phyloP scores from a whole-genome alignment of 1,140 invertebrate genomes.

The Scaptomyza hsui region DNA sequence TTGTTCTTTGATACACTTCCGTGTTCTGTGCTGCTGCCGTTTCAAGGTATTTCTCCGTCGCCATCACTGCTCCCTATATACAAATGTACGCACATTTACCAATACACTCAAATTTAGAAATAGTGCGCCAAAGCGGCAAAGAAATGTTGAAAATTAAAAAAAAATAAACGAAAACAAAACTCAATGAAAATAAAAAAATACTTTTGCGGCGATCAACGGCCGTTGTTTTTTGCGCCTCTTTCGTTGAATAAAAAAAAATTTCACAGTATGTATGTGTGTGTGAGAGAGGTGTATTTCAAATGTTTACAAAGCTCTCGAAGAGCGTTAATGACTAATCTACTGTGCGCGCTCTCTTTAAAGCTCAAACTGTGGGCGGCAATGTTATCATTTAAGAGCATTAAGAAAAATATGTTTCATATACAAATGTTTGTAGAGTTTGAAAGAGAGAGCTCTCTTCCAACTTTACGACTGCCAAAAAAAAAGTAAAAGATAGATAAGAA shows the following conservation, averaged over 20 bases:
- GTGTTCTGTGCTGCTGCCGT: slow-evolving; percentile 37
- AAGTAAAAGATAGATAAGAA: neutral
- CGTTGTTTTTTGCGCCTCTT: slow-evolving; percentile 46
- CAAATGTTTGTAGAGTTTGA: neutral
- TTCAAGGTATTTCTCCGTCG: slow-evolving; percentile 50
- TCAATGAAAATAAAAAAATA: slow-evolving; percentile 37
- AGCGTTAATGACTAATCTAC: neutral
- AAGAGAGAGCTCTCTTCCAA: neutral
- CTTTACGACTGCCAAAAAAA: neutral
- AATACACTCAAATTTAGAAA: slow-evolving; percentile 14
- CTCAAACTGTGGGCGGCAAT: neutral
- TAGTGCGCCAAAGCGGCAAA: slow-evolving; percentile 39
- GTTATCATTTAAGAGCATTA: slow-evolving; percentile 32
- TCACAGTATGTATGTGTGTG: slow-evolving; percentile 1
- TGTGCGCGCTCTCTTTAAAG: slow-evolving; percentile 1
- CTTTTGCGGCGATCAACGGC: slow-evolving; percentile 52
- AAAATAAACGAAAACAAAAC: slow-evolving; percentile 42
- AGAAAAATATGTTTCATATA: neutral
- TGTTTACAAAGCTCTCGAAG: slow-evolving; percentile 35
- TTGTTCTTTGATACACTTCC: slow-evolving; percentile 41
- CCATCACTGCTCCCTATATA: slow-evolving; percentile 35
- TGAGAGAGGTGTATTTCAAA: slow-evolving; percentile 27
- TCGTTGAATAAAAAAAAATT: slow-evolving; percentile 29
- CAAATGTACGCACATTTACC: slow-evolving; percentile 4
- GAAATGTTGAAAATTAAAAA: slow-evolving; percentile 40